Conservation (phyloP, 2,888 invertebrate species). For the Agriopis leucophaearia region DNA sequence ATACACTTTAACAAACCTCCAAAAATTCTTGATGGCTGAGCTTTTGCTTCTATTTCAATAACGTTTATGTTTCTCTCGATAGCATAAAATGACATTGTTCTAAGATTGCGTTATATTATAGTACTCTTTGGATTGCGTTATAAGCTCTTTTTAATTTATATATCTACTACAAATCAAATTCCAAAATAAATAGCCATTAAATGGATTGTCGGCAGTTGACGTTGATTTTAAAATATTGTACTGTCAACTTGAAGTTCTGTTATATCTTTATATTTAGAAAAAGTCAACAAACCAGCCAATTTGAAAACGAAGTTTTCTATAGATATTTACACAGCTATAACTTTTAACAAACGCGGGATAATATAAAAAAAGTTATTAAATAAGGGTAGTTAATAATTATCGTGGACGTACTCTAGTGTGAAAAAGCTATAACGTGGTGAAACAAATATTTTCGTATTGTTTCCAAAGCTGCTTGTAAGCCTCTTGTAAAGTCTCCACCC, state of each 20-base stretch:
- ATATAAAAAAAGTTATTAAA: no score
- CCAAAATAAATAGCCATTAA: not conserved
- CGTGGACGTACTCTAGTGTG: no score
- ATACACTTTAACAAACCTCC: slow-evolving; percentile 21
- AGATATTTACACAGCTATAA: no score
- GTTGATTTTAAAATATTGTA: slow-evolving; percentile 1
- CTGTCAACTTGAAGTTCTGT: not conserved
- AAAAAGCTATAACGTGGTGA: no score
- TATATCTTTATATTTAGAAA: not conserved
- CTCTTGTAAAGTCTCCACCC: no score
- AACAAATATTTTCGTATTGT: no score
- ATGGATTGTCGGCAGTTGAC: not conserved
- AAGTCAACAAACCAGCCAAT: no score
- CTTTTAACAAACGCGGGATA: no score
- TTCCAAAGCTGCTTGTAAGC: no score
- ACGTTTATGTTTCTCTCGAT: slow-evolving; percentile 20
- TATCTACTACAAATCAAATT: not conserved
- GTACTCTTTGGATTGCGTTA: not conserved
- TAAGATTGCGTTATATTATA: not conserved
- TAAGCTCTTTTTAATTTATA: not conserved
- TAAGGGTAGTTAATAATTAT: no score
- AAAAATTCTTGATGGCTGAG: slow-evolving; percentile 10
- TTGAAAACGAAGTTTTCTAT: no score
- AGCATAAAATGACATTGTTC: slow-evolving; percentile 6
- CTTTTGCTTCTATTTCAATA: slow-evolving; percentile 27